A percentile compares a stretch with the other conserved stretches of the same genome.
Conservation (phyloP, 2,113 vertebrate genomes). For the Gasterosteus aculeatus region DNA sequence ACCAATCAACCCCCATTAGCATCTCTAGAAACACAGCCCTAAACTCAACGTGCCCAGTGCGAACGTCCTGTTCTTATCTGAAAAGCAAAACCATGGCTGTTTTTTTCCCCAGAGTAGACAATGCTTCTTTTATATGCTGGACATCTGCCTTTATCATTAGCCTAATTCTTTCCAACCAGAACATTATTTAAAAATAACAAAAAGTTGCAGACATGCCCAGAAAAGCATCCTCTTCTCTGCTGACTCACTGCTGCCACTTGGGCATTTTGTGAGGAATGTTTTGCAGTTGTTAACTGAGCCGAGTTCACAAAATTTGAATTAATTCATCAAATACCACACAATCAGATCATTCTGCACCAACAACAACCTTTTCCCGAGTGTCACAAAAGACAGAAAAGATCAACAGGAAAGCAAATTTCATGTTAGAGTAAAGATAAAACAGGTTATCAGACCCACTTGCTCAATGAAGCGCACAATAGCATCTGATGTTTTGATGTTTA, state of each 20-base stretch:
- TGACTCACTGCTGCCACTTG: slow-evolving; percentile 45
- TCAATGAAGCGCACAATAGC: background rate
- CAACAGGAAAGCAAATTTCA: background rate
- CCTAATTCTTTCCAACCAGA: slow-evolving; percentile 56
- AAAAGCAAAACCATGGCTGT: background rate
- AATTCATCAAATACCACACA: background rate
- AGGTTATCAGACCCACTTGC: background rate
- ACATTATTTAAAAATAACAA: slow-evolving; percentile 26
- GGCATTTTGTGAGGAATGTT: slow-evolving; percentile 46
- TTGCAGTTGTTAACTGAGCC: slow-evolving; percentile 1
- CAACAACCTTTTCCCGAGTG: background rate
- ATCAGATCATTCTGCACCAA: slow-evolving; percentile 8
- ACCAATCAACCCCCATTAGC: background rate
- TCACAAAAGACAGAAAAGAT: background rate
- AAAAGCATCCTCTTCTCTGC: slow-evolving; percentile 40
- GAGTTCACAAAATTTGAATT: background rate
- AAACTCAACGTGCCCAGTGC: background rate
- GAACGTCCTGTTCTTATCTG: background rate
- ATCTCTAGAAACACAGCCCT: background rate
- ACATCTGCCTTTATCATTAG: slow-evolving; percentile 31
- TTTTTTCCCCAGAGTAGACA: background rate
- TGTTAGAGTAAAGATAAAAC: background rate
- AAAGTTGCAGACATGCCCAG: slow-evolving; percentile 58
- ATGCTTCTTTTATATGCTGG: slow-evolving; percentile 34
- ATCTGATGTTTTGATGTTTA: slow-evolving; percentile 14